Conservation (phyloP, 2,888 invertebrate species). For the Eumerus sabulonum region DNA sequence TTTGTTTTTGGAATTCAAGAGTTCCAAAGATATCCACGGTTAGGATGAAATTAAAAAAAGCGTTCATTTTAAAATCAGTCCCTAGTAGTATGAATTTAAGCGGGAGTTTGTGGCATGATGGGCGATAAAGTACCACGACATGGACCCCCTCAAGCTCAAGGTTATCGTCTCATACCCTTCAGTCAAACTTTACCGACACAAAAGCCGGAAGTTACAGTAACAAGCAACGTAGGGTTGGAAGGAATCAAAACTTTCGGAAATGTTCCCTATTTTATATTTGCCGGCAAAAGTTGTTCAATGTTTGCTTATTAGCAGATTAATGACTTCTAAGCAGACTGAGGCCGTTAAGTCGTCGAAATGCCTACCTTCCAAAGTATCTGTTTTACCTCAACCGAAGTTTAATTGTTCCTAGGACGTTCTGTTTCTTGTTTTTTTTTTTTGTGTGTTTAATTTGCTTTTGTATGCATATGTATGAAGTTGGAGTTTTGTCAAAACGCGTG, state of each 20-base stretch:
- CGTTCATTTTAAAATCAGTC: conserved; percentile 59
- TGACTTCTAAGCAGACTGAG: conserved; percentile 60
- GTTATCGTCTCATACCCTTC: conserved; percentile 66
- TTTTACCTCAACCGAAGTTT: conserved; percentile 51
- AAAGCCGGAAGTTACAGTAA: conserved; percentile 44
- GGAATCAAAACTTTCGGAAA: conserved; percentile 65
- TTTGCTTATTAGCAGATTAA: conserved; percentile 69
- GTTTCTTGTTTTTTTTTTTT: not conserved
- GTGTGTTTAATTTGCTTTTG: not conserved
- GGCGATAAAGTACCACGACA: not conserved
- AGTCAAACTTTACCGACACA: conserved; percentile 48
- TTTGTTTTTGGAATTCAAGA: conserved; percentile 36
- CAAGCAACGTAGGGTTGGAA: conserved; percentile 38
- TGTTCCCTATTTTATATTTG: conserved; percentile 56
- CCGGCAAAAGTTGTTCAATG: conserved; percentile 61
- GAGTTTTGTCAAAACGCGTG: conserved; percentile 62
- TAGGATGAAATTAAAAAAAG: conserved; percentile 50
- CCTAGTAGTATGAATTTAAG: conserved; percentile 14
- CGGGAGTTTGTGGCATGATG: not conserved
- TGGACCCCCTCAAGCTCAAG: conserved; percentile 42
- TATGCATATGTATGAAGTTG: conserved; percentile 56
- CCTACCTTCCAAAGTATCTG: conserved; percentile 34
- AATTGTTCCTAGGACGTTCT: conserved; percentile 62
- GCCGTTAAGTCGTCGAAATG: conserved; percentile 45
- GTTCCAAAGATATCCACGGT: conserved; percentile 34